phyloP scores from a whole-genome alignment of 35 echinoderm and acorn worm genomes.

The Ptychodera flava region DNA sequence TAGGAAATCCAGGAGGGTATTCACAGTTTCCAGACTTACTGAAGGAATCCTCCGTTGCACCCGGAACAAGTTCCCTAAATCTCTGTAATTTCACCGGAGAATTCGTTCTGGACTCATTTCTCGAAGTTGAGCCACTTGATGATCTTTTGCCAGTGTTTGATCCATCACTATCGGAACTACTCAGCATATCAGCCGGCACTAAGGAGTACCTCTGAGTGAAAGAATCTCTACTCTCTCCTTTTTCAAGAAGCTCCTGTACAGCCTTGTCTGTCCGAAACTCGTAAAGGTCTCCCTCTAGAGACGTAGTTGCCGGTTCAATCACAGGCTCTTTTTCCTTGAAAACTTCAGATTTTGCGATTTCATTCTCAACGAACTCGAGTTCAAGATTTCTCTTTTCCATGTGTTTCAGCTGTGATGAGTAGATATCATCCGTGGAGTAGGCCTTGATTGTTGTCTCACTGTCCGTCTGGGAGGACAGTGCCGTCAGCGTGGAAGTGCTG shows the following conservation, averaged over 20 bases:
- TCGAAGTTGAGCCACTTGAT: no score
- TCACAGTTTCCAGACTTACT: not conserved
- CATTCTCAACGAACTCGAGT: not conserved
- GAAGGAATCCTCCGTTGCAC: no score
- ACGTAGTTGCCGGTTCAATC: not conserved
- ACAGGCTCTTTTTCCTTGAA: not conserved
- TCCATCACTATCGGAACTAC: not conserved
- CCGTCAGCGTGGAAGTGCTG: not conserved
- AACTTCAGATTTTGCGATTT: not conserved
- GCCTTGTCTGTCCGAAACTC: not conserved
- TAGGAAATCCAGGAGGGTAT: not conserved
- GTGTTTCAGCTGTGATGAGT: not conserved
- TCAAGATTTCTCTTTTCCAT: not conserved
- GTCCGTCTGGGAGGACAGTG: not conserved
- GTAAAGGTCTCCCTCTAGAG: not conserved
- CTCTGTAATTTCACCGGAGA: not conserved
- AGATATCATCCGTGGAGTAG: not conserved
- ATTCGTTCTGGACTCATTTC: not conserved
- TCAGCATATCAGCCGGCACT: constrained; percentile 35
- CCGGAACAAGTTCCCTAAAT: no score
- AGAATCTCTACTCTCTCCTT: not conserved
- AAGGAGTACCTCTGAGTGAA: constrained; percentile 33
- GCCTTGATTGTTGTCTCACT: not conserved
- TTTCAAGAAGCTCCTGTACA: not conserved
- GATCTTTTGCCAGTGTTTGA: not conserved